Evolutionary conservation across 2,797 vertebrate genomes (phyloP).

Genomic region (Acanthis flammea): DNA sequence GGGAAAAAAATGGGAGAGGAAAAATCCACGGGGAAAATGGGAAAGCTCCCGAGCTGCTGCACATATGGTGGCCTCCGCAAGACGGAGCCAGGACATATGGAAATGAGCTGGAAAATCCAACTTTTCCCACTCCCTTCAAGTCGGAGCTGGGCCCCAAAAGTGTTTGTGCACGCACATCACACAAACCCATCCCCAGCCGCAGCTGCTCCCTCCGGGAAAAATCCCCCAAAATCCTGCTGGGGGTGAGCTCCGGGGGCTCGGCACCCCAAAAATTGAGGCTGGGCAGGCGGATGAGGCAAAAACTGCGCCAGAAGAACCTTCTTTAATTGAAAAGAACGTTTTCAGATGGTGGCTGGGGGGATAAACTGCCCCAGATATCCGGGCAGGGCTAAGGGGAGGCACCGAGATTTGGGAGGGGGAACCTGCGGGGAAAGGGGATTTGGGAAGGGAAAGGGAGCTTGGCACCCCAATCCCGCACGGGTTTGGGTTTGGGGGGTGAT

Average conservation of each 20-base stretch:
- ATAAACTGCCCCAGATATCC: not conserved
- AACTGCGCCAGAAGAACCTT: too few species aligned
- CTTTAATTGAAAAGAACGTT: not conserved
- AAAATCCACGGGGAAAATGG: not conserved
- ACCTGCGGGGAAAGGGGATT: not conserved
- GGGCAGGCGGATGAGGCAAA: too few species aligned
- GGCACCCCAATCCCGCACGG: not conserved
- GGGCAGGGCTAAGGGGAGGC: not conserved
- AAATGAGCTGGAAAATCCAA: not conserved
- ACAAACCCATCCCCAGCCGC: not conserved
- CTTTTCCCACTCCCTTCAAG: not conserved
- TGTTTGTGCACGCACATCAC: not conserved
- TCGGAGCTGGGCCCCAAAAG: not conserved
- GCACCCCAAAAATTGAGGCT: too few species aligned
- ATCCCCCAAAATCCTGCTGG: too few species aligned
- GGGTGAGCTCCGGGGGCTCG: too few species aligned
- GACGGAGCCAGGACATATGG: not conserved
- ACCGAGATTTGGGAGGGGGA: not conserved
- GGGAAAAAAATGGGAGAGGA: accelerated
- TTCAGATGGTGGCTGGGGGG: not conserved
- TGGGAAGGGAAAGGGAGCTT: accelerated
- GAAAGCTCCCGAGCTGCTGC: not conserved
- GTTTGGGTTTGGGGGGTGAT: accelerated
- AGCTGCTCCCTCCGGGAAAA: not conserved
- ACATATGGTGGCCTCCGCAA: not conserved